Evolutionary conservation across 1,140 invertebrate species (phyloP), one percentile per base, ranked within the genome.

Genomic region (Drosophila tropicalis): DNA sequence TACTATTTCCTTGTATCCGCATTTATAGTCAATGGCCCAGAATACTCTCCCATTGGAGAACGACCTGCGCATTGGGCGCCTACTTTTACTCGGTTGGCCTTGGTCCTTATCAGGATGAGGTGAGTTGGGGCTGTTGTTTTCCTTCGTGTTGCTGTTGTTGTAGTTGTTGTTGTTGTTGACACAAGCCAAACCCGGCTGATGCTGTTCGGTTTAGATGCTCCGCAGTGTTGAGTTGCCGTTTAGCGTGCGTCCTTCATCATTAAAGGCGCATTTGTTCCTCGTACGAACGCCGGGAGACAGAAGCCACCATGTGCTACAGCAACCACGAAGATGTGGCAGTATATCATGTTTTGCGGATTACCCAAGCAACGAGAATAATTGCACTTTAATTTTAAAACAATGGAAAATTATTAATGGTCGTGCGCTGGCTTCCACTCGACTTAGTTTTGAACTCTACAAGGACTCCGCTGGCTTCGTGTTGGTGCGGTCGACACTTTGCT

Each of bases 341-440:
- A 65, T 81, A 81, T 81, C 79, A 81, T 81, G 79, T 81, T 77
- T 72, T 81, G 79, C 79, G 79, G 79, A 81, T 81, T 81, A 81
- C 62, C 69, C 73, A 63, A 68, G 70, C 68, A 81, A 81, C 79
- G 80, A 81, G 79, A 81, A 81, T 81, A 81, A 81, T 81, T 81
- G 79, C 79, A 72, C 79, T 81, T 81, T 81, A 81, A 81, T 81
- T 81, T 81, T 73, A 72, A 66, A 81, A 81, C 79, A 81, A 81
- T 81, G 79, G 66, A 81, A 81, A 81, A 81, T 81, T 81, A 81
- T 81, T 76, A 81, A 81, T 81, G 79, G 73, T 72, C 69, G 54
- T 80, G 57, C 56, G 72, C 66, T 67, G 32, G 47, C 66, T 70
- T 72, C 51, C 68, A 66, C 58, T 62, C 40, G 47, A 64, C 72